Evolutionary conservation across 37 sponge, comb jelly and placozoan species (phyloP), one percentile per base, ranked within the genome.

Genomic region (Cladorhizidae sp.): DNA sequence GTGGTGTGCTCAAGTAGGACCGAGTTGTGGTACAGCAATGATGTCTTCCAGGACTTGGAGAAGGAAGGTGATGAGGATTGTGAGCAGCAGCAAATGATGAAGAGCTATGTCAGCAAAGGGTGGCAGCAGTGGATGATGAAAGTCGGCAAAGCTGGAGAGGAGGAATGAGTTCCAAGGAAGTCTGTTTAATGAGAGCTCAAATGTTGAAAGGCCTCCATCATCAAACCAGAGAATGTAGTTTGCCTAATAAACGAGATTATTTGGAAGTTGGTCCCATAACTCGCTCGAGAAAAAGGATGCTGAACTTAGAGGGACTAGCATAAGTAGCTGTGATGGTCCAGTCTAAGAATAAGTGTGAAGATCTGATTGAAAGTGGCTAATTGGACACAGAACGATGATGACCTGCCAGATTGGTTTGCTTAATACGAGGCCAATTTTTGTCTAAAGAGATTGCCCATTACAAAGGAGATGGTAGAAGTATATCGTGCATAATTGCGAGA

Each of bases 401-500:
- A 80, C 75, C 79, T 98, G 0, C 99, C 99, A 20, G 99, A 93
- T 61, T 98, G 99, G 99, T 98, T 98, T 78, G 55, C 55, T 1
- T 86, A 89, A 23, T 92, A 98, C 41, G 99, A 98, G 78, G 52
- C 57, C 61, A 90, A 85, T 58, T 89, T 91, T 62, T 95, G 78
- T 76, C 79, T 83, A 72, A 91, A 92, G 73, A 79, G 80, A 52
- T 42, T 98, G 18, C 99, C 99, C 36, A 80, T 98, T 5, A 90
- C 99, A 50, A 98, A 93, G 75, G 94, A 96, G 37, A 87, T 91
- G 93, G 95, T 91, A 1, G 74, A 81, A 28, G 84, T 93, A 45
- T 95, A 96, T 69, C 86, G 78, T 54, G 67, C 82, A 49, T 80
- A 80, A 40, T 83, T 93, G 20, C 81, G 67, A 52, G 99, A 95